Conservation (phyloP, 2,113 vertebrate genomes). For the Falcunculus frontatus region DNA sequence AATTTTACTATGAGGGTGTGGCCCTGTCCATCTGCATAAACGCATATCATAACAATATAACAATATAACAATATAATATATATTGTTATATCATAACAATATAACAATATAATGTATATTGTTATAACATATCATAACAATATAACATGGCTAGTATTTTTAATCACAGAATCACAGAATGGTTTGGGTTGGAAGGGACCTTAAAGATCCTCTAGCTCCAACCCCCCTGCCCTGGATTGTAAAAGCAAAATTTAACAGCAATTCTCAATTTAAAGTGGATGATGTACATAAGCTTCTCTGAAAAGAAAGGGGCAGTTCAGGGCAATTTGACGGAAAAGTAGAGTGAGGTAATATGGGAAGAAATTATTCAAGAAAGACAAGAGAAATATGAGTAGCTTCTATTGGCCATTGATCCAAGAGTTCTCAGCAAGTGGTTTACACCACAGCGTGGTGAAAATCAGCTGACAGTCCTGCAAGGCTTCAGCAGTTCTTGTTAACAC, state of each 20-base stretch:
- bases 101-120: not conserved
- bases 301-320: not conserved
- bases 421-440: not conserved
- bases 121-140: not conserved
- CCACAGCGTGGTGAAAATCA: not conserved
- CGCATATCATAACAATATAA: accelerated
- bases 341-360: not conserved
- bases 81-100: not conserved
- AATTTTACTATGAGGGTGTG: not conserved
- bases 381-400: not conserved
- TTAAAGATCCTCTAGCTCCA: not conserved
- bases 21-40: not conserved
- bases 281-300: not conserved
- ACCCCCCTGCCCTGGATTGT: accelerated
- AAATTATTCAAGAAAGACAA: not conserved
- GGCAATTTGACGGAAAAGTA: not conserved
- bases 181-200: not conserved
- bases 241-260: not conserved
- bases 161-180: not conserved
- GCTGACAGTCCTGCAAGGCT: not conserved
- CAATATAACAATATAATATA: not conserved
- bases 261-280: not conserved
- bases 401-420: not conserved
- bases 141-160: not conserved
- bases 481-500: not conserved